Base-by-base conservation (phyloP, 2,888 invertebrate genomes). In the Cabera pusaria region DNA sequence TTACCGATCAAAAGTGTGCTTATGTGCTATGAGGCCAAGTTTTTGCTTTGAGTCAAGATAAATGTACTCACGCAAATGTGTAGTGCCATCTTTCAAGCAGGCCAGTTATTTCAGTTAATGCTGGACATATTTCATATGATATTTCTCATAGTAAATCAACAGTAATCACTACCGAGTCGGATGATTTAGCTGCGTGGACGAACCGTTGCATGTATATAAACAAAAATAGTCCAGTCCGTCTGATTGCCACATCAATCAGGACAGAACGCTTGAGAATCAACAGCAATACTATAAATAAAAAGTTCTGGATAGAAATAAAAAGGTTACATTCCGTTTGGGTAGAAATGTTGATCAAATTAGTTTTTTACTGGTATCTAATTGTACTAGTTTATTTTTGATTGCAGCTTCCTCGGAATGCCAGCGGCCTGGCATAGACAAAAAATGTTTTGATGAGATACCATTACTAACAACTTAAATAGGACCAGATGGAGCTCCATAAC, bases 161-260 rank as follows among this genome's bases (percentile, higher is more conserved):
- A 29, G 25, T 12, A 29, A 35, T 40, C 29, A 34, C 11, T 24
- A 28, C 16, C 10, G 5, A 9, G 9, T 10, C 21, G 10, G 11
- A 25, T 31, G 34, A 31, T 35, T 21, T 31, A 42, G 19, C 18
- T 31, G 10, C 31, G 29, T 5, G 26, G 25, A 25, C 29, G 24
- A 33, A 11, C 22, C 5, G 35, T 36, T 36, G 41, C 35, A 35
- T 42, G 41, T 31, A 25, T 31, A 34, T 34, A 35, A 35, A 35
- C 29, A 35, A 23, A 20, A 21, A 25, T 35, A 21, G 20, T 29
- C 20, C 28, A 5, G 23, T 24, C 20, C 6, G 41, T 44, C 47
- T 52, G 52, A 49, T 47, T 43, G 44, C 44, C 35, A 42, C 44
- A 52, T 52, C 49, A 47, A 52, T 49, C 52, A 45, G 44, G 46